Evolutionary conservation across 2,797 vertebrate genomes (phyloP), one percentile per base, ranked within the genome.

Genomic region (Cuniculus paca): DNA sequence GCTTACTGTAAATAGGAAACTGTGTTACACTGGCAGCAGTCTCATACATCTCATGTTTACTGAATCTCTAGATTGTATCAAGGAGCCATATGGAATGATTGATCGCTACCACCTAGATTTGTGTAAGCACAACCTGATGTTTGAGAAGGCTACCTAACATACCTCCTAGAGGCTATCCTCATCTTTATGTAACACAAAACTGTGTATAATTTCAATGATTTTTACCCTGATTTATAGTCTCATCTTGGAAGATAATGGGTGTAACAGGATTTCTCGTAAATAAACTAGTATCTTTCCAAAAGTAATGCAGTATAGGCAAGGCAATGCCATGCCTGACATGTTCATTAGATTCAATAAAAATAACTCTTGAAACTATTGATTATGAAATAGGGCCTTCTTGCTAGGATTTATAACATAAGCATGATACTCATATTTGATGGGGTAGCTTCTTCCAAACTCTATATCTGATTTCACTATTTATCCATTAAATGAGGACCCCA

Each of bases 191-290:
- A 77, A 82, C 39, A 13, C 2, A 85, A 19, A 39, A 28, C 60
- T n/a, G 31, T 36, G 74, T 5, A 50, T 54, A 77, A 74, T 88
- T 85, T 95, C 22, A 88, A 77, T 74, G 88, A 63, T 24, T 74
- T 75, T 88, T 26, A 50, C 28, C 5, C 42, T 68, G 72, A 93
- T 34, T 82, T 80, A 68, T 13, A 84, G 48, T 45, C 20, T 6
- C 65, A 80, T 58, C 56, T 80, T 94, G 28, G 26, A 70, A 54
- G 45, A 91, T 52, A 82, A 81, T 39, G 1, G 6, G 13, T 19
- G 48, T n/a, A 65, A 79, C 17, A 81, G 70, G 14, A 19, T 54
- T 81, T 63, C 86, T 95, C 48, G 86, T 60, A 86, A 92, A 86
- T 79, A 50, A 91, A 74, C 45, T 91, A 48, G 61, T 36, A 52